These are phyloP conservation scores for Heterocephalus glaber DNA, from an alignment of 2,113 vertebrate species.

Conservation along the genomic window DNA sequence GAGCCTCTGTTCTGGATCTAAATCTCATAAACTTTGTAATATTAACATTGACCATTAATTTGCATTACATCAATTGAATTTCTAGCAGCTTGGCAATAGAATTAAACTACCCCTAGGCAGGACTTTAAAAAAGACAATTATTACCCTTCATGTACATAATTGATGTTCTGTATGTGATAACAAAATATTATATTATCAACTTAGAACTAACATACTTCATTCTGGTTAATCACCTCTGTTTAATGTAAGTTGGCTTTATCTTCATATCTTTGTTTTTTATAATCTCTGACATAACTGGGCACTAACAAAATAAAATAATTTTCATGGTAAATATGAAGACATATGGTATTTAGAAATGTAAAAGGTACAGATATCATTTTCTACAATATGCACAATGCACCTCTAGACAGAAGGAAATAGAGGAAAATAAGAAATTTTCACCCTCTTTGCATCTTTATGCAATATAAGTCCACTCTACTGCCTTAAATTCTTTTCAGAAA, in stretches of 20 bases:
- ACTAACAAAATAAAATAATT: conserved; percentile 44
- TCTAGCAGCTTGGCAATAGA: conserved; percentile 75
- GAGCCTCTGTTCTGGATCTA: conserved; percentile 69
- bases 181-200: conserved; percentile 69
- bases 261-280: conserved; percentile 20
- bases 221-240: conserved; percentile 61
- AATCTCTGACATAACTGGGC: background rate
- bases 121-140: conserved; percentile 74
- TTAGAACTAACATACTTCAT: conserved; percentile 12
- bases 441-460: background rate
- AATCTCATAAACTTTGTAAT: conserved; percentile 78
- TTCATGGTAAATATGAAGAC: background rate
- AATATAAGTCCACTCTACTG: background rate
- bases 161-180: conserved; percentile 70
- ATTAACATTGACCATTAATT: conserved; percentile 82
- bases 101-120: conserved; percentile 72
- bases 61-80: conserved; percentile 78
- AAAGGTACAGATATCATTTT: conserved; percentile 12
- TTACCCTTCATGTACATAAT: conserved; percentile 66
- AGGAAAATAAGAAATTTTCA: background rate
- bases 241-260: conserved; percentile 26
- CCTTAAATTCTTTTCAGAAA: conserved; percentile 9
- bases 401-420: background rate
- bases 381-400: background rate
- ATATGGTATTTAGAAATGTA: background rate